Conservation (phyloP, 2,888 invertebrate species). For the Mystacides longicornis region DNA sequence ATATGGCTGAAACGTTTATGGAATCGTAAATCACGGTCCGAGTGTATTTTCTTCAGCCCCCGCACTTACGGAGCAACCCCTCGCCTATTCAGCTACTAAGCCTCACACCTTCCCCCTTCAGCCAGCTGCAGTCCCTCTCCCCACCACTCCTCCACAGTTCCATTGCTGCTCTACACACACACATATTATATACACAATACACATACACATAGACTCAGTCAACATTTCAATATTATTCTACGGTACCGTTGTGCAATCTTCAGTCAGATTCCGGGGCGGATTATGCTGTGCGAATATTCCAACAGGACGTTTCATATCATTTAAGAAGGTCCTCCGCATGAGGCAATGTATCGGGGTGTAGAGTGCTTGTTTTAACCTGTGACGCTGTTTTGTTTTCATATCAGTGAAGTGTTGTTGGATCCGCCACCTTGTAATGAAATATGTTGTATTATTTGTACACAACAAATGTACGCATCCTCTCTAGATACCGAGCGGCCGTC, state of each 20-base stretch:
- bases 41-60: background rate
- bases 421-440: too few relatives aligned
- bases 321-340: too few relatives aligned
- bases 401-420: too few relatives aligned
- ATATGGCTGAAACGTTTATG: too few relatives aligned
- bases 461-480: too few relatives aligned
- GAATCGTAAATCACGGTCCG: background rate
- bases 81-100: slow-evolving; percentile 12
- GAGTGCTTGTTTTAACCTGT: too few relatives aligned
- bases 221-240: background rate
- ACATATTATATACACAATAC: background rate
- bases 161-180: background rate
- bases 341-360: too few relatives aligned
- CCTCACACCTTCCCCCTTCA: slow-evolving; percentile 7
- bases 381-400: too few relatives aligned
- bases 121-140: slow-evolving; percentile 22
- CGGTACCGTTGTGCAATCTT: slow-evolving; percentile 11
- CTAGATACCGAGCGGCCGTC: too few relatives aligned
- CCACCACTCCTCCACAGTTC: slow-evolving; percentile 3
- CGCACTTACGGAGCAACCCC: background rate
- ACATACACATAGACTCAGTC: too few relatives aligned
- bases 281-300: background rate
- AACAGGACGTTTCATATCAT: background rate
- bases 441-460: too few relatives aligned
- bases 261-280: background rate